Evolutionary conservation across 2,113 vertebrate species (phyloP).

Genomic region (Fukomys damarensis): DNA sequence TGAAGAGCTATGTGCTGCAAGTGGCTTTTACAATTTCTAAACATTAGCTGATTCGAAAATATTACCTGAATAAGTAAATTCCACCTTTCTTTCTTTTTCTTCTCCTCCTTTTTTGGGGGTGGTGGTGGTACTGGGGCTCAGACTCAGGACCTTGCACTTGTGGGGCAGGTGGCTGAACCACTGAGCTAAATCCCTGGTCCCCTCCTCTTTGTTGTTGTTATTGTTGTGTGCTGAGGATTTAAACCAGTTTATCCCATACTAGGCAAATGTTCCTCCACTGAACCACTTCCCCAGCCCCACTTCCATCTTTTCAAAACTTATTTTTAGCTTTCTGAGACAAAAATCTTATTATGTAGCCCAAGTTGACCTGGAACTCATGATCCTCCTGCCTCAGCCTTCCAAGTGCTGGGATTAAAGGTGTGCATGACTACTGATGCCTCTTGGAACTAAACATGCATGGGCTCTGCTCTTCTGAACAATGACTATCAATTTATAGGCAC

Average conservation of each 20-base stretch:
- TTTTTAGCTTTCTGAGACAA: neutral
- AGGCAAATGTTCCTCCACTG: neutral
- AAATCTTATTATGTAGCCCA: neutral
- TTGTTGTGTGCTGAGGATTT: neutral
- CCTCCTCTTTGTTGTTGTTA: neutral
- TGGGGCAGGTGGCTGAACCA: too few species aligned
- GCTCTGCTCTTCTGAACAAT: neutral
- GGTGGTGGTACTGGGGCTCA: too few species aligned
- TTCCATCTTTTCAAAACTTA: neutral
- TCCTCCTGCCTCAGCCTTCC: neutral
- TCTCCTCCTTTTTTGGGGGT: too few species aligned
- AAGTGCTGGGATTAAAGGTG: neutral
- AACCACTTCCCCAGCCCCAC: neutral
- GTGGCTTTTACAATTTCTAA: neutral
- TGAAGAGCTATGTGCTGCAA: neutral
- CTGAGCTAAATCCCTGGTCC: too few species aligned
- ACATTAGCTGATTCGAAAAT: neutral
- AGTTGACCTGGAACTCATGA: neutral
- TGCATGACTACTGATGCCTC: neutral
- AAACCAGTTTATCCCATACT: neutral
- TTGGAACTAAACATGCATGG: neutral
- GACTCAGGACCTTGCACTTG: too few species aligned
- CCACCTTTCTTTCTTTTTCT: neutral
- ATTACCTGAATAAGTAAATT: neutral
- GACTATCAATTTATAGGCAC: neutral